A percentile compares a stretch with the other conserved stretches of the same genome.
Conservation (phyloP, 2,888 invertebrate species). For the Harpagoxenus sublaevis region DNA sequence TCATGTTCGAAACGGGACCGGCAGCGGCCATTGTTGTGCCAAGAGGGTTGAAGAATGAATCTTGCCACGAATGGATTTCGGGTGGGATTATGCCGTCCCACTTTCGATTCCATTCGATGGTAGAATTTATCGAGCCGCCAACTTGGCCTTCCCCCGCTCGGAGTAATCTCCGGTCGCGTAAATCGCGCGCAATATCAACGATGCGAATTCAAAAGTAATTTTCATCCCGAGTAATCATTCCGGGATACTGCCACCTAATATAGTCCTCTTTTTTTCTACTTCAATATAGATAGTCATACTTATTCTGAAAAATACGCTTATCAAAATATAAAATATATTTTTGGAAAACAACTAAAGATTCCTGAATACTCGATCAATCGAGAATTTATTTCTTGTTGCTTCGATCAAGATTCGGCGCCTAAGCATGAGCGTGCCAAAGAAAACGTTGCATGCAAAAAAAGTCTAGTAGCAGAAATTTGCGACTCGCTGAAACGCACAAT, state of each 20-base stretch:
- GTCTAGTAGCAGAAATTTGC: background rate
- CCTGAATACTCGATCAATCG: background rate
- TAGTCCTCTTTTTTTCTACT: background rate
- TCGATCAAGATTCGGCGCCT: background rate
- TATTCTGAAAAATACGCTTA: background rate
- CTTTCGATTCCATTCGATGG: conserved; percentile 72
- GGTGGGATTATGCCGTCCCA: conserved; percentile 72
- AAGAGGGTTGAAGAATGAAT: conserved; percentile 72
- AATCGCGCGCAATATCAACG: conserved; percentile 62
- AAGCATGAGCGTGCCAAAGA: background rate
- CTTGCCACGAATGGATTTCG: conserved; percentile 71
- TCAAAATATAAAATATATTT: background rate
- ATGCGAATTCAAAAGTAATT: conserved; percentile 26
- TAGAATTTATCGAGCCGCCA: conserved; percentile 68
- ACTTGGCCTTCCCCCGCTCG: conserved; percentile 54
- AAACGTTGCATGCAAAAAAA: background rate
- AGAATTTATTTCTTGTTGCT: background rate
- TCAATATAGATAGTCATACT: background rate
- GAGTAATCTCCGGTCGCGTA: conserved; percentile 65
- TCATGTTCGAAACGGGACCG: conserved; percentile 64
- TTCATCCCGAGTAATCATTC: conserved; percentile 22
- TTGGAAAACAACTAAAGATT: conserved; percentile 15
- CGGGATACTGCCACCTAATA: background rate
- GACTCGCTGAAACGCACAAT: background rate
- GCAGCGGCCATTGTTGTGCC: conserved; percentile 70